These are phyloP conservation scores for Rhinopomastus cyanomelas DNA, from an alignment of 2,113 vertebrate species.

Conservation along the genomic window DNA sequence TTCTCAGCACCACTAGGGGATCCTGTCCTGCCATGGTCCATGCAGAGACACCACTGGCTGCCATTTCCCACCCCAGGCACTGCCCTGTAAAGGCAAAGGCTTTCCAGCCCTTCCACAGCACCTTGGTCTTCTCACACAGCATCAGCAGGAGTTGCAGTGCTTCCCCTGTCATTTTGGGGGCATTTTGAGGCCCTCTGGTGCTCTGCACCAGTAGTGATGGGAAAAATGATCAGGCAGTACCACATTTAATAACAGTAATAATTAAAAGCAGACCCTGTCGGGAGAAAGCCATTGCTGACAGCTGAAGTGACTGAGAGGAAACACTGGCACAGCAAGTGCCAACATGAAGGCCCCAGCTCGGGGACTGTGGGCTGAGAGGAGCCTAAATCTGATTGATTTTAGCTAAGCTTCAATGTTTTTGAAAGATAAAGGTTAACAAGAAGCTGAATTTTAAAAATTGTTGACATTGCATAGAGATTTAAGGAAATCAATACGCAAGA, in stretches of 20 bases:
- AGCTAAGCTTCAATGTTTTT: background rate
- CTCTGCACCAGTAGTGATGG: rapidly evolving
- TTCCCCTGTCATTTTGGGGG: background rate
- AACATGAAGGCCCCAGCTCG: background rate
- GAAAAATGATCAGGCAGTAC: background rate
- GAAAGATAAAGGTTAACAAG: background rate
- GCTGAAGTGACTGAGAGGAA: background rate
- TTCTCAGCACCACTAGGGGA: too few species aligned
- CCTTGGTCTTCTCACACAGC: background rate
- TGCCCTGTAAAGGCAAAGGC: rapidly evolving
- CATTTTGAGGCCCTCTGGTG: background rate
- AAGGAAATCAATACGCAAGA: background rate
- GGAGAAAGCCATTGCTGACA: background rate
- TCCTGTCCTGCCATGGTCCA: background rate
- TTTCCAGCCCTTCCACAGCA: background rate
- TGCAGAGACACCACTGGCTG: background rate
- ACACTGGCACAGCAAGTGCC: rapidly evolving
- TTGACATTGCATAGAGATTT: background rate
- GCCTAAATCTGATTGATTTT: background rate
- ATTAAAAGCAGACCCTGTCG: background rate
- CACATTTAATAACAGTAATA: background rate
- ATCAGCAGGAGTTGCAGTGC: background rate
- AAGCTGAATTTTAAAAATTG: background rate
- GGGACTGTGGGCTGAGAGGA: background rate
- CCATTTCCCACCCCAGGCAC: background rate